A percentile compares a stretch with the other conserved stretches of the same genome.
Conservation (phyloP, 2,888 invertebrate species). For the Mythimna impura region DNA sequence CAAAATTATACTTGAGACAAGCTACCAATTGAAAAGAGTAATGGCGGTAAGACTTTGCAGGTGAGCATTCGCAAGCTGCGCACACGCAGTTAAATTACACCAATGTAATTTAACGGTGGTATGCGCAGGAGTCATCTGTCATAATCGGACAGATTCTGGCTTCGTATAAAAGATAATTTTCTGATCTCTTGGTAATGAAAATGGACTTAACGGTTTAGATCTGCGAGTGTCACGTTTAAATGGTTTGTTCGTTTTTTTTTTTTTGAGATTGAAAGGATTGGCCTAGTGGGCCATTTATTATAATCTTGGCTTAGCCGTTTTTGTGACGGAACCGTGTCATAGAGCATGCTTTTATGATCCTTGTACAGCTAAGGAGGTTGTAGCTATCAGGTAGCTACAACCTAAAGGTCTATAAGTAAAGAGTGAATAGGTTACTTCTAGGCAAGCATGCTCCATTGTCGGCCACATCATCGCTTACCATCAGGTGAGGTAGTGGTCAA, state of each 20-base stretch:
- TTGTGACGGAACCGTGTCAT: background rate
- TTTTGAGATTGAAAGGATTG: background rate
- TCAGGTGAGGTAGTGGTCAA: too few species aligned
- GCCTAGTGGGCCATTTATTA: background rate
- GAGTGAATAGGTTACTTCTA: too few species aligned
- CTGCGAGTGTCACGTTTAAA: background rate
- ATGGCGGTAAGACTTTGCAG: constrained; percentile 72
- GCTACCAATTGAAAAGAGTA: constrained; percentile 74
- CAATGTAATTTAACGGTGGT: constrained; percentile 66
- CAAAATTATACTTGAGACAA: constrained; percentile 62
- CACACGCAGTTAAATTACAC: constrained; percentile 63
- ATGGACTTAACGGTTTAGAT: constrained; percentile 5
- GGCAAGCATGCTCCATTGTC: too few species aligned
- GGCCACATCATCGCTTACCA: too few species aligned
- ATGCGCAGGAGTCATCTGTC: constrained; percentile 60
- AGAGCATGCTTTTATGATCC: background rate
- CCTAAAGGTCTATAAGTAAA: too few species aligned
- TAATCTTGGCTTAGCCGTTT: background rate
- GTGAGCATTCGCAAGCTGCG: constrained; percentile 76
- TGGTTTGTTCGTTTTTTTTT: background rate
- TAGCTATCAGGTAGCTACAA: too few species aligned
- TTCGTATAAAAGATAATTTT: constrained; percentile 18
- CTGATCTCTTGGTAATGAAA: constrained; percentile 18
- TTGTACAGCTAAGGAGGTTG: too few species aligned
- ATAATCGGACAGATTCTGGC: constrained; percentile 55